Conservation (phyloP, 35 echinoderm and acorn worm species). For the Hemicentrotus pulcherrimus region DNA sequence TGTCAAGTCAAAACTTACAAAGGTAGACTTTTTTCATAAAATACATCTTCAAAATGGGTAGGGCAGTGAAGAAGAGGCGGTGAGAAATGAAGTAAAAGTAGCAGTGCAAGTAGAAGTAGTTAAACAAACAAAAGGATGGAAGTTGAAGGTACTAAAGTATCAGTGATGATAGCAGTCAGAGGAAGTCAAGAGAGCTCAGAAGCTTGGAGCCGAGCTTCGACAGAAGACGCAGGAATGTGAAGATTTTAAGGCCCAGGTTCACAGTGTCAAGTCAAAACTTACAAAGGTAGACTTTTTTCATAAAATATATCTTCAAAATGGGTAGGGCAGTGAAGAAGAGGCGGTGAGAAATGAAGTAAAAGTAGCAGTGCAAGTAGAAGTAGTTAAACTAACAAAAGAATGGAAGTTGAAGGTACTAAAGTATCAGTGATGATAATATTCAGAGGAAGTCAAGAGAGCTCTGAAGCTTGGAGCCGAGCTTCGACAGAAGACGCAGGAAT, state of each 20-base stretch:
- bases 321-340: not conserved
- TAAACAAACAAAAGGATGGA: too few species aligned
- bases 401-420: too few species aligned
- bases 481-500: conserved; percentile 43
- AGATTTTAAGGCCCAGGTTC: conserved; percentile 57
- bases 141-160: too few species aligned
- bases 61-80: not conserved
- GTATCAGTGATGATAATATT: too few species aligned
- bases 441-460: conserved; percentile 46
- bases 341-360: not conserved
- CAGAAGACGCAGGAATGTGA: conserved; percentile 44
- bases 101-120: too few species aligned
- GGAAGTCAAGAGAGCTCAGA: conserved; percentile 54
- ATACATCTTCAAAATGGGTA: too few species aligned
- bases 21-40: conserved; percentile 36
- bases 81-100: not conserved
- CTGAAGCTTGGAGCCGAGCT: conserved; percentile 68
- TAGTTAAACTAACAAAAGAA: too few species aligned
- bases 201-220: conserved; percentile 67
- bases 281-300: conserved; percentile 50
- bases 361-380: not conserved
- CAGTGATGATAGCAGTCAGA: too few species aligned
- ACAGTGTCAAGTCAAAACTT: conserved; percentile 56
- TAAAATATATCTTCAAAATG: not conserved
- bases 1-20: conserved; percentile 62